These are phyloP conservation scores for Labroides dimidiatus DNA, from an alignment of 2,797 vertebrate species.

Conservation along the genomic window DNA sequence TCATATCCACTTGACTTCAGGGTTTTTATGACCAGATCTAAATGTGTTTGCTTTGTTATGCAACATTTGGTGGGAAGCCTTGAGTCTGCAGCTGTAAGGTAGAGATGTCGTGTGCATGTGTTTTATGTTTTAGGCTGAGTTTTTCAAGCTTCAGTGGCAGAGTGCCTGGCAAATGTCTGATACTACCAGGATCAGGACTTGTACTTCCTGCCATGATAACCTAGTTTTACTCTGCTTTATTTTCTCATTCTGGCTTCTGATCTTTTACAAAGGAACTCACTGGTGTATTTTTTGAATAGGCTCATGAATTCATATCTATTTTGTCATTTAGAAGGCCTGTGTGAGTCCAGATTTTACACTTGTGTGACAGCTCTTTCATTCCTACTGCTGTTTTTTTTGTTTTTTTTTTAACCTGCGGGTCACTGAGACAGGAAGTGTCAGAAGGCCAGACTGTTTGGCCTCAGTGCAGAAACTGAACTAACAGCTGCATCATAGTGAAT, in stretches of 20 bases:
- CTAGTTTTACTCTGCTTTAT: conserved; percentile 58
- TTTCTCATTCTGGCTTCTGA: conserved; percentile 30
- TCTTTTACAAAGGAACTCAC: conserved; percentile 23
- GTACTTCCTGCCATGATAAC: conserved; percentile 53
- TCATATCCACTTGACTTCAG: conserved; percentile 61
- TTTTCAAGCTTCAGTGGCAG: conserved; percentile 41
- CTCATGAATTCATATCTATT: background rate
- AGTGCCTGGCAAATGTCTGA: conserved; percentile 30
- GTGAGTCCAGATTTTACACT: background rate
- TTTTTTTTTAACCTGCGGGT: conserved; percentile 9
- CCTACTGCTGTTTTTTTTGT: background rate
- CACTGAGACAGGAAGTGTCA: conserved; percentile 30
- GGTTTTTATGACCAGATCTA: conserved; percentile 48
- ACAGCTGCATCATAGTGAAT: conserved; percentile 27
- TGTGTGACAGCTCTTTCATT: background rate
- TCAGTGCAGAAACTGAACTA: conserved; percentile 26
- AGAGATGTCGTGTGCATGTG: conserved; percentile 31
- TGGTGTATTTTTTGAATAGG: conserved; percentile 5
- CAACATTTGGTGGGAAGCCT: conserved; percentile 48
- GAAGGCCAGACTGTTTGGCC: conserved; percentile 33
- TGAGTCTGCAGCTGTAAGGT: conserved; percentile 28
- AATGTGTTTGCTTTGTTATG: conserved; percentile 55
- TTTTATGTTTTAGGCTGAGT: conserved; percentile 39
- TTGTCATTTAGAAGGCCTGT: background rate
- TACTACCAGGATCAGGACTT: conserved; percentile 60